phyloP scores from a whole-genome alignment of 2,888 invertebrate species.

The Latrodectus elegans region DNA sequence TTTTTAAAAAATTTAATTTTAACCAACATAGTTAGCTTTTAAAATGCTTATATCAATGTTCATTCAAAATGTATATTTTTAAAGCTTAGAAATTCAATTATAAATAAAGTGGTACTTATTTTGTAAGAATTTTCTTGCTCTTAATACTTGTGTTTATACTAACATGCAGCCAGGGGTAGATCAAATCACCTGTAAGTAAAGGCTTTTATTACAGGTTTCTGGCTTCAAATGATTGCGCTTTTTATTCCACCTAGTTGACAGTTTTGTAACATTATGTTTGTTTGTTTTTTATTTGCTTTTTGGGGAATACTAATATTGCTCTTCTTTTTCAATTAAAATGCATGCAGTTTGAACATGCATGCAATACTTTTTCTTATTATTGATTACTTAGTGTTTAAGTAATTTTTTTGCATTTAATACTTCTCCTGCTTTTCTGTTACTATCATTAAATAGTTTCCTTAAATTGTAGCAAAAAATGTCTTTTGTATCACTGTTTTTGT shows the following conservation, averaged over 20 bases:
- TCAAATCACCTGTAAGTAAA: constrained; percentile 69
- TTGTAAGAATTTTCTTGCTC: background rate
- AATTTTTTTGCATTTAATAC: constrained; percentile 20
- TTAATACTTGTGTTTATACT: constrained; percentile 73
- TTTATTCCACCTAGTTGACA: constrained; percentile 69
- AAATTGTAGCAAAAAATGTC: background rate
- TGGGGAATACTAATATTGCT: background rate
- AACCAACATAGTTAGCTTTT: no score
- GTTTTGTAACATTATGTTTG: constrained; percentile 24
- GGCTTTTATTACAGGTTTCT: constrained; percentile 61
- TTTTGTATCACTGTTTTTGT: background rate
- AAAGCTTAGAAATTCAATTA: no score
- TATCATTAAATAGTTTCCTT: constrained; percentile 15
- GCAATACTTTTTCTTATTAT: background rate
- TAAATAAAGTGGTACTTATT: no score
- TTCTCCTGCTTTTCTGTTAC: constrained; percentile 10
- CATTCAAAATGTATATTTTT: no score
- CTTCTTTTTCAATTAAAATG: constrained; percentile 9
- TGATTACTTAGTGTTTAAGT: constrained; percentile 15
- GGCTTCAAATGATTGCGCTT: constrained; percentile 64
- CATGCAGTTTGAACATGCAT: background rate
- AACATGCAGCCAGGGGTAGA: constrained; percentile 74
- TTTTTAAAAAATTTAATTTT: no score
- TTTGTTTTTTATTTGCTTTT: constrained; percentile 11
- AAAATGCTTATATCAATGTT: no score